These are phyloP conservation scores for Entelurus aequoreus DNA, from an alignment of 2,113 vertebrate genomes.

Conservation along the genomic window DNA sequence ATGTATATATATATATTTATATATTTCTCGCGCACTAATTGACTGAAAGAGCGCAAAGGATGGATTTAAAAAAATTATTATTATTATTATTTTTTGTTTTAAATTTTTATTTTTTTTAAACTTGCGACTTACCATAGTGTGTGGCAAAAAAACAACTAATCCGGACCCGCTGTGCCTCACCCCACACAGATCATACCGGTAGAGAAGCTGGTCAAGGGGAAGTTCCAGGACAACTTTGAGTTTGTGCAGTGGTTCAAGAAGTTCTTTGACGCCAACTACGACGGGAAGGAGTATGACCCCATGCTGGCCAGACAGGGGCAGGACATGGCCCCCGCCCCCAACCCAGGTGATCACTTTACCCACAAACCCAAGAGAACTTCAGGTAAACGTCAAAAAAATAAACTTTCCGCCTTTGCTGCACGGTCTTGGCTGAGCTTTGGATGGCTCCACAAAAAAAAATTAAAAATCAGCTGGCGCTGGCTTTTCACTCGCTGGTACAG, in stretches of 20 bases:
- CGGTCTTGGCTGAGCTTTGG: constrained; percentile 68
- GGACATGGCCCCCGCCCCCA: constrained; percentile 83
- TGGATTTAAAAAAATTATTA: too few species aligned
- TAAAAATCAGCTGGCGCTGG: constrained; percentile 45
- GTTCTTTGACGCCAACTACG: constrained; percentile 98
- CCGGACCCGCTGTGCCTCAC: background rate
- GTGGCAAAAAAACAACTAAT: too few species aligned
- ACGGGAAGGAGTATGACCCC: constrained; percentile 97
- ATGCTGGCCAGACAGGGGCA: constrained; percentile 92
- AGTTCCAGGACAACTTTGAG: constrained; percentile 99
- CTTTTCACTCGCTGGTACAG: background rate
- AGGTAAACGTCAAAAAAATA: constrained; percentile 75
- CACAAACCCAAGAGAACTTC: constrained; percentile 91
- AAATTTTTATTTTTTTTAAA: background rate
- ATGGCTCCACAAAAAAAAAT: constrained; percentile 48
- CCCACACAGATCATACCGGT: constrained; percentile 88
- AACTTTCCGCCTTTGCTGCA: constrained; percentile 52
- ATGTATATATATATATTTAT: too few species aligned
- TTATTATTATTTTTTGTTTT: too few species aligned
- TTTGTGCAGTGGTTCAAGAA: constrained; percentile 99
- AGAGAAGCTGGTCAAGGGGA: constrained; percentile 94
- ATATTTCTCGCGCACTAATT: too few species aligned
- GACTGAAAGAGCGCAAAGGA: too few species aligned
- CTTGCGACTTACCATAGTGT: too few species aligned
- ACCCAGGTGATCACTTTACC: constrained; percentile 98